phyloP scores from a whole-genome alignment of 2,888 invertebrate genomes.

The Glyphotaelius pellucidus region DNA sequence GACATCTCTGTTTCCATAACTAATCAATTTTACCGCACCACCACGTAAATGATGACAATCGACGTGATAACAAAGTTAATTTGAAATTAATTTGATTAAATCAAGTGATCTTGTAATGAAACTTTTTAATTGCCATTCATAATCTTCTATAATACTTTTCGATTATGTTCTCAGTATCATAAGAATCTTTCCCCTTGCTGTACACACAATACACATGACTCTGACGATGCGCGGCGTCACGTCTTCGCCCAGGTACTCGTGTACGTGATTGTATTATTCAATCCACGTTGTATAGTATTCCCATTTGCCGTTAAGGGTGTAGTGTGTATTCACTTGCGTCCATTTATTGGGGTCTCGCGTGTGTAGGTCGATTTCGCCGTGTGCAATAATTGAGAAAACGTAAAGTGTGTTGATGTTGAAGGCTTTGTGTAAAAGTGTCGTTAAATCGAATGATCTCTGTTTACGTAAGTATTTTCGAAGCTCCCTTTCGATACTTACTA shows the following conservation, averaged over 20 bases:
- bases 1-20: too few species aligned
- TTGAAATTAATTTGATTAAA: too few species aligned
- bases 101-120: too few species aligned
- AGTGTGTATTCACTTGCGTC: not conserved
- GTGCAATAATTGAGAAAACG: not conserved
- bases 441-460: not conserved
- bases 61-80: too few species aligned
- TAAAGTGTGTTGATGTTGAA: not conserved
- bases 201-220: not conserved
- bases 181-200: constrained; percentile 2
- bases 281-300: constrained; percentile 56
- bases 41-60: too few species aligned
- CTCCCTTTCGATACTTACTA: not conserved
- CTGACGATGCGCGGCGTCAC: not conserved
- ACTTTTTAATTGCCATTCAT: not conserved
- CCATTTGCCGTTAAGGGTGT: constrained; percentile 55
- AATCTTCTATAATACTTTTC: not conserved
- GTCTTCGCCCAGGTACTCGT: constrained; percentile 42
- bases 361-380: not conserved
- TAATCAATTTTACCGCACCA: too few species aligned
- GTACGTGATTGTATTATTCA: constrained; percentile 57
- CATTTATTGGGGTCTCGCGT: not conserved
- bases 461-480: not conserved
- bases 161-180: not conserved
- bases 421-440: not conserved